Evolutionary conservation across 2,113 vertebrate genomes (phyloP).

Genomic region (Ptyas mucosa): DNA sequence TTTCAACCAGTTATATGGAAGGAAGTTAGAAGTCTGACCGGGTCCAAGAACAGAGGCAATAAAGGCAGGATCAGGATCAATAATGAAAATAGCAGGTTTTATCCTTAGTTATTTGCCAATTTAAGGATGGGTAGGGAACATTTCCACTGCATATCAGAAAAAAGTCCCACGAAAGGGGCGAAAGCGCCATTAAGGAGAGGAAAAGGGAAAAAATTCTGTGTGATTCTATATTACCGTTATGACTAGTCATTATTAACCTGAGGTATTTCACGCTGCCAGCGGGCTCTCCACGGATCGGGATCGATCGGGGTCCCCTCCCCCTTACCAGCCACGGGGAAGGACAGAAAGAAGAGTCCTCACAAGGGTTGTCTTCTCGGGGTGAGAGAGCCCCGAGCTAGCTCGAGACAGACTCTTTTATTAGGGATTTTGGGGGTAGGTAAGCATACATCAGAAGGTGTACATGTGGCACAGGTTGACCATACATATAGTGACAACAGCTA

Average conservation of each 20-base stretch:
- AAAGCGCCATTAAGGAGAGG: neutral
- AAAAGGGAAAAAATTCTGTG: neutral
- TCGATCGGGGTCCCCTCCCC: too few relatives aligned
- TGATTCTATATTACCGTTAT: neutral
- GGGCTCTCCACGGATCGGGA: too few relatives aligned
- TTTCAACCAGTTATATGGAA: neutral
- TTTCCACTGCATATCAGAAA: neutral
- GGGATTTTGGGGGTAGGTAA: too few relatives aligned
- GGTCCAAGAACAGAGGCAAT: neutral
- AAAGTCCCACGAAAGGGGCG: neutral
- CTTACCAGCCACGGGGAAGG: too few relatives aligned
- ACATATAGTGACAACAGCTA: too few relatives aligned
- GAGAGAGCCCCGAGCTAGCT: too few relatives aligned
- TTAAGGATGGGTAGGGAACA: neutral
- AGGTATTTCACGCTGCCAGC: too few relatives aligned
- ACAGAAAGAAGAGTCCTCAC: too few relatives aligned
- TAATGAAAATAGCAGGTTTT: neutral
- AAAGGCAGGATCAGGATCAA: neutral
- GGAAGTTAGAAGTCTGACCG: neutral
- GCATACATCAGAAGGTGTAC: too few relatives aligned
- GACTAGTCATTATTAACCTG: neutral
- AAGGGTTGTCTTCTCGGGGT: too few relatives aligned
- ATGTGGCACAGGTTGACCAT: too few relatives aligned
- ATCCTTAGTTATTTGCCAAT: neutral
- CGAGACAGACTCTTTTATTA: too few relatives aligned